A percentile compares a stretch with the other conserved stretches of the same genome.
phyloP scores from a whole-genome alignment of 2,113 vertebrate genomes.

The Pterocles gutturalis region DNA sequence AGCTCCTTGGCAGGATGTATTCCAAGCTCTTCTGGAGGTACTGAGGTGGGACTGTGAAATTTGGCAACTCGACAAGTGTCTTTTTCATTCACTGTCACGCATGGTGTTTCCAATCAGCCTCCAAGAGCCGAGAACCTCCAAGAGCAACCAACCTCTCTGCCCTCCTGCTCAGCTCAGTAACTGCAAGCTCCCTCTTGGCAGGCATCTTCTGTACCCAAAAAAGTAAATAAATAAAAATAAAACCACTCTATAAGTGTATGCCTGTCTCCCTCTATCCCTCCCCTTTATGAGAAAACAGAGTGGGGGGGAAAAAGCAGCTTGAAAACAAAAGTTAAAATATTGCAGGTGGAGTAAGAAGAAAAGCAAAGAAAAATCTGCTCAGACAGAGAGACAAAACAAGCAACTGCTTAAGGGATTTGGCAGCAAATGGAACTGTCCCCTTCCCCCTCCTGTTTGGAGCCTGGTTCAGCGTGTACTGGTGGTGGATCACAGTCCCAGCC shows the following conservation, averaged over 20 bases:
- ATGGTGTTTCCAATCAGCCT: constrained; percentile 36
- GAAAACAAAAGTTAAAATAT: constrained; percentile 8
- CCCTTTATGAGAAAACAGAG: neutral
- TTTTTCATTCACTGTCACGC: constrained; percentile 46
- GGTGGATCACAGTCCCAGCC: constrained; percentile 65
- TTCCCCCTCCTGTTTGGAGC: constrained; percentile 55
- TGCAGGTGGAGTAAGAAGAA: constrained; percentile 54
- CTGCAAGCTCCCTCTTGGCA: constrained; percentile 45
- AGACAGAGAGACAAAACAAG: constrained; percentile 63
- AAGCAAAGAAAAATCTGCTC: constrained; percentile 52
- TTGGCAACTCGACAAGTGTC: neutral
- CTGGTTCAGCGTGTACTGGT: constrained; percentile 66
- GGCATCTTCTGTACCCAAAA: constrained; percentile 8
- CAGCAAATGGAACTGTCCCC: constrained; percentile 14
- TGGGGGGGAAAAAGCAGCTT: neutral
- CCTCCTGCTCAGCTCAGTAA: constrained; percentile 39
- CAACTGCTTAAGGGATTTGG: constrained; percentile 10
- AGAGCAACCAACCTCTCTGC: constrained; percentile 18
- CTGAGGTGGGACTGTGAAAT: neutral
- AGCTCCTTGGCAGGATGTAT: fast-evolving
- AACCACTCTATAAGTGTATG: neutral
- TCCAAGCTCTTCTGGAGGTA: neutral
- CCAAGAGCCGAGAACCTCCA: neutral
- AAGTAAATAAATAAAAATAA: neutral
- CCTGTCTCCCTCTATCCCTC: neutral